Conservation (phyloP, 2,797 vertebrate species). For the Denticeps clupeoides region DNA sequence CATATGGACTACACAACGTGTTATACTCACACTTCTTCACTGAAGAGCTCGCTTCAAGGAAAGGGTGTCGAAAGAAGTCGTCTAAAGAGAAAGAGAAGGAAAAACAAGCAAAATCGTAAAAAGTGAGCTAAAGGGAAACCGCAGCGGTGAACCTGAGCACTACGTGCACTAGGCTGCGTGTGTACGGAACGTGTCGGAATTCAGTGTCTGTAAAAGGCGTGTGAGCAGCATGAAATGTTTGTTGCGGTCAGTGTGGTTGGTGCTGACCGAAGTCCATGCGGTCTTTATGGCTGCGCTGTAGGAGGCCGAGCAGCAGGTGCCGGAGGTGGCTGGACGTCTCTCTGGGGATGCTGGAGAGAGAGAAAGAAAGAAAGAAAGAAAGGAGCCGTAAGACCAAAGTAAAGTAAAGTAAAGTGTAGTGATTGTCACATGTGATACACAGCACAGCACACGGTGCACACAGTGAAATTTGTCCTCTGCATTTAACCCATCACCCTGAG, state of each 20-base stretch:
- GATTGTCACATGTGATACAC: background rate
- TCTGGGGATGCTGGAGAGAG: constrained; percentile 76
- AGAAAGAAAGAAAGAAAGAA: background rate
- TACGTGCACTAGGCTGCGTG: too few species aligned
- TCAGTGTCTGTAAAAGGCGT: too few species aligned
- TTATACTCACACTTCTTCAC: constrained; percentile 94
- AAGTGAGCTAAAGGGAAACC: too few species aligned
- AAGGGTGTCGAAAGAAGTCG: constrained; percentile 89
- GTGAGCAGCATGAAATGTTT: background rate
- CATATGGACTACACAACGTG: background rate
- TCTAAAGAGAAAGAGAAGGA: constrained; percentile 49
- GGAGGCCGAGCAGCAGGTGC: constrained; percentile 79
- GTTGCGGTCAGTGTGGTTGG: background rate
- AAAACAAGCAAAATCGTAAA: too few species aligned
- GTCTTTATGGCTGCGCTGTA: constrained; percentile 86
- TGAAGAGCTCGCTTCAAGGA: constrained; percentile 81
- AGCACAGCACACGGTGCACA: background rate
- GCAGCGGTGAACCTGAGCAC: too few species aligned
- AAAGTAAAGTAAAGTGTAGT: background rate
- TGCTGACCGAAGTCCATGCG: constrained; percentile 90
- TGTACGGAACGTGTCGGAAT: too few species aligned
- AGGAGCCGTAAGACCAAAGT: background rate
- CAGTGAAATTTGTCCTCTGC: too few species aligned
- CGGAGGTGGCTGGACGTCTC: constrained; percentile 85
- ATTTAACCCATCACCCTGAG: too few species aligned